Evolutionary conservation across 2,113 vertebrate genomes (phyloP).

Genomic region (Mus pahari): DNA sequence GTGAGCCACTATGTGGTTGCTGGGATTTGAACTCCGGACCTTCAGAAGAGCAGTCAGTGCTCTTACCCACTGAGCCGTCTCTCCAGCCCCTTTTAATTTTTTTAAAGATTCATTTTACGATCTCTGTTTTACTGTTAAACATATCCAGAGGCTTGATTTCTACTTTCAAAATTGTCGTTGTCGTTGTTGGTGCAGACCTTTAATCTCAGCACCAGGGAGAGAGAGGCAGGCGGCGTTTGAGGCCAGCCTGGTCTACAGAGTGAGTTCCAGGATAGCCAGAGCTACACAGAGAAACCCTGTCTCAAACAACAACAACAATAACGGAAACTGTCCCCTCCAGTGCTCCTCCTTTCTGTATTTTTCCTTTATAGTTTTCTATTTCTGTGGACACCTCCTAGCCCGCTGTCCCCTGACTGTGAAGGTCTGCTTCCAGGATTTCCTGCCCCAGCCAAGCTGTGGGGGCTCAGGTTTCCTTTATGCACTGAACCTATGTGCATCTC

Average conservation of each 20-base stretch:
- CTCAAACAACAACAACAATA: neutral
- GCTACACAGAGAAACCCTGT: neutral
- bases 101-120: neutral
- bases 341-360: neutral
- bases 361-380: neutral
- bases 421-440: neutral
- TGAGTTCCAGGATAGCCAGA: neutral
- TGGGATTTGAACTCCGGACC: no score
- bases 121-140: neutral
- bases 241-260: neutral
- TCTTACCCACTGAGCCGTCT: no score
- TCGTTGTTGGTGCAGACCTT: neutral
- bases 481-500: neutral
- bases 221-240: neutral
- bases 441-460: neutral
- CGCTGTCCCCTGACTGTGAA: neutral
- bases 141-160: neutral
- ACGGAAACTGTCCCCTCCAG: neutral
- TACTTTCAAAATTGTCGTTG: neutral
- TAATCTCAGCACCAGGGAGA: neutral
- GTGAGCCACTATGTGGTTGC: no score
- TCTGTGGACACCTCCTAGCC: neutral
- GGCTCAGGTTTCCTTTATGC: neutral
- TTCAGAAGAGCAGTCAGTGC: no score
- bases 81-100: neutral